Base-by-base conservation (phyloP, 2,113 vertebrate genomes). In the Tychaedon coryphoeus region DNA sequence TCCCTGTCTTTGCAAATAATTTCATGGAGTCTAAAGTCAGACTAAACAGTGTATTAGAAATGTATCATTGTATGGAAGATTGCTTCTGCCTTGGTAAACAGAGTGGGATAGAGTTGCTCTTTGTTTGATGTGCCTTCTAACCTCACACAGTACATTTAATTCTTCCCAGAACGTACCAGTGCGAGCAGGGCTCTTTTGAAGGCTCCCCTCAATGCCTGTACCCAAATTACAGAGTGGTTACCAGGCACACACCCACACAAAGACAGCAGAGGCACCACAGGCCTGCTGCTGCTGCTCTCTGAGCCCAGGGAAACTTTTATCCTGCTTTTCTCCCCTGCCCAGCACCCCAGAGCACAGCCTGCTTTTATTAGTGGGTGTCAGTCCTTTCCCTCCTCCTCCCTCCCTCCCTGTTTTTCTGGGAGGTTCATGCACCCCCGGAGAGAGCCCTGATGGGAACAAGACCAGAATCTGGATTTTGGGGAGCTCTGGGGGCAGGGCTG, bases 41-140 rank as follows among this genome's bases (percentile, higher is more conserved):
- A 98, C 97, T 98, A 98, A 98, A 98, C 97, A 97, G 90, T 69
- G 14, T 47, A 76, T 94, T 95, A 86, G 88, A 95, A 97, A 87
- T 82, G 88, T 76, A 97, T 82, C 47, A 6, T 71, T 85, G 73
- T 78, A 58, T 76, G 91, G 93, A 77, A 84, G 66, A 94, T 72
- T 76, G 72, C 86, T 95, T 86, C 64, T 94, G 91, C 91, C 54
- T 13, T 43, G 64, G 92, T 96, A 95, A 91, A 93, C 50, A 92
- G 89, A 96, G 61, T 17, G 20, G 33, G 69, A 90, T 95, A 91
- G 73, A 51, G 26, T 91, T 84, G 75, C 90, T 69, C 47, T 88
- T 58, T 92, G 76, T 92, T 84, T 90, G 83, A 75, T 88, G 54
- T 56, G 42, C 69, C 75, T 53, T 18, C 72, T 94, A 88, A 28